Base-by-base conservation (phyloP, 2,888 invertebrate genomes). In the Pachliopta kotzebuea region DNA sequence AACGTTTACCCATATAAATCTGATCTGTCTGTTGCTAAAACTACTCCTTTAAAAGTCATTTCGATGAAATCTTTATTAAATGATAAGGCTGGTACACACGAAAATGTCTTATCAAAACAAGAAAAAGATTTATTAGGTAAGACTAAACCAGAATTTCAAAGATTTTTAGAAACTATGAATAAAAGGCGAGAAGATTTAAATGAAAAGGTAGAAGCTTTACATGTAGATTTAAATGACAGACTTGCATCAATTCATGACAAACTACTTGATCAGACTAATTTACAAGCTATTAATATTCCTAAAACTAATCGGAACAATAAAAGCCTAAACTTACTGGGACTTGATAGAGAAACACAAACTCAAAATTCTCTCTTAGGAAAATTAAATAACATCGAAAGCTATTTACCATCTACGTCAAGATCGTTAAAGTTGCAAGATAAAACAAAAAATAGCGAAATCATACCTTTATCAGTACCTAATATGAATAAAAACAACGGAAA, bases 141-240 rank as follows among this genome's bases (percentile, higher is more conserved):
- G 31, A 69, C 76, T 11, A 67, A 76, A n/a, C 70, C 72, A 63
- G 77, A 77, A 64, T 75, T 79, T 2, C 69, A 78, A n/a, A 73
- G 81, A 52, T 67, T 88, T 60, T 67, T 85, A 21, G 79, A 84
- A 63, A 69, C 70, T n/a, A 69, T 85, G 56, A 69, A 79, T 23
- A 76, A 71, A 68, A 76, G 72, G 58, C 79, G 77, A 50, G 79
- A 82, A 65, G 83, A 89, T 52, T 68, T 87, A 1, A 82, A 75
- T 69, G 85, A 88, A 62, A 89, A 84, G 71, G 68, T 90, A 17
- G 77, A 80, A 73, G 80, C 79, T 23, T 71, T 89, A 52, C 85
- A 84, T 59, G 72, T 75, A 24, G 86, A 88, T 72, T 76, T 89
- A 6, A 84, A 80, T 68, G 87, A 87, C 65, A 79, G 84, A 31